phyloP scores from a whole-genome alignment of 1,140 invertebrate genomes.

The Sinonovacula constricta region DNA sequence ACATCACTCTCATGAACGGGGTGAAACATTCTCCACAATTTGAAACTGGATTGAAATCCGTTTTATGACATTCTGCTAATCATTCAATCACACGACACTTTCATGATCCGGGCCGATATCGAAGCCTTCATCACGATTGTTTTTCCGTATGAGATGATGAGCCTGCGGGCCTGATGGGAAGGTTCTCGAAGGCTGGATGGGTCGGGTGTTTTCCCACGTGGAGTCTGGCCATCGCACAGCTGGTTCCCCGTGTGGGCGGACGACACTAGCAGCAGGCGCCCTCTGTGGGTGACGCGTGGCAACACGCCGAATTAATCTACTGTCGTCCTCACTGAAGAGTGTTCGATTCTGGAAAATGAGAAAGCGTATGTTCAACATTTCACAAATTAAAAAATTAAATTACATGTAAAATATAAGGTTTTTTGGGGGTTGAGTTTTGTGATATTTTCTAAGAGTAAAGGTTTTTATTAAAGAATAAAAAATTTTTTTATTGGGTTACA shows the following conservation, averaged over 20 bases:
- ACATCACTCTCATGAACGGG: too few relatives aligned
- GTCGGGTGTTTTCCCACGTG: slow-evolving; percentile 12
- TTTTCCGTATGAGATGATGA: background rate
- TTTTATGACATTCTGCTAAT: too few relatives aligned
- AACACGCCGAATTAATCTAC: slow-evolving; percentile 11
- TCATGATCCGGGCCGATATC: slow-evolving; percentile 24
- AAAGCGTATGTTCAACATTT: too few relatives aligned
- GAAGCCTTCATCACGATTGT: slow-evolving; percentile 6
- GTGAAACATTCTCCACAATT: too few relatives aligned
- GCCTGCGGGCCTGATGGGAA: background rate
- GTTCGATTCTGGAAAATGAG: slow-evolving; percentile 30
- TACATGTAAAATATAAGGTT: background rate
- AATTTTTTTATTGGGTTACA: background rate
- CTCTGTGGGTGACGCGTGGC: slow-evolving; percentile 2
- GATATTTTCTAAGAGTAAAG: background rate
- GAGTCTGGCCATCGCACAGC: slow-evolving; percentile 21
- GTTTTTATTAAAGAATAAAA: background rate
- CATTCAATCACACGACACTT: background rate
- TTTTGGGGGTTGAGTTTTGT: background rate
- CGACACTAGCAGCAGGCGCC: slow-evolving; percentile 18
- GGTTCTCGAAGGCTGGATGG: slow-evolving; percentile 7
- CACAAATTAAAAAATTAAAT: background rate
- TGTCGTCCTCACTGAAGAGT: slow-evolving; percentile 25
- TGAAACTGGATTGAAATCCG: too few relatives aligned
- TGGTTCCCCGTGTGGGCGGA: slow-evolving; percentile 10